A percentile compares a stretch with the other conserved stretches of the same genome.
Conservation (phyloP, 1,140 invertebrate species). For the Whitmania pigra region DNA sequence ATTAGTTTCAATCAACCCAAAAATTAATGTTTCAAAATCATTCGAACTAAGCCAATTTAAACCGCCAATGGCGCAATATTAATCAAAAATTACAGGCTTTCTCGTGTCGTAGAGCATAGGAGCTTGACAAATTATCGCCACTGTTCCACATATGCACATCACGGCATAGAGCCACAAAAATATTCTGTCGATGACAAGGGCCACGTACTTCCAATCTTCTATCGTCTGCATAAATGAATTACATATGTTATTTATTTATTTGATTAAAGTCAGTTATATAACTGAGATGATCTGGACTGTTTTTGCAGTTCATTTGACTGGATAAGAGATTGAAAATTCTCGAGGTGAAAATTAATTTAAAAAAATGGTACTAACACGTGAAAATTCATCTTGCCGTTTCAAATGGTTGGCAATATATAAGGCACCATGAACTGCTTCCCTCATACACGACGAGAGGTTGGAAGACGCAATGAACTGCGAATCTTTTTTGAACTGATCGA, state of each 20-base stretch:
- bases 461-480: not conserved
- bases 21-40: too few species aligned
- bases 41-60: too few species aligned
- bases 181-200: conserved; percentile 26
- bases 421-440: conserved; percentile 74
- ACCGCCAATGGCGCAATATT: not conserved
- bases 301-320: not conserved
- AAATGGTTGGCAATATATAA: conserved; percentile 88
- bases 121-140: conserved; percentile 21
- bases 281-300: too few species aligned
- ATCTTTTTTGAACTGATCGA: conserved; percentile 1
- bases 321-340: not conserved
- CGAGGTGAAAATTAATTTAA: not conserved
- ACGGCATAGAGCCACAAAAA: conserved; percentile 22
- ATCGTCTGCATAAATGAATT: conserved; percentile 20
- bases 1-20: too few species aligned
- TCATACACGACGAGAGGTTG: conserved; percentile 55
- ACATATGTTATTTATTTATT: too few species aligned
- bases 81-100: conserved; percentile 8
- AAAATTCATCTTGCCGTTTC: conserved; percentile 69
- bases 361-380: conserved; percentile 21
- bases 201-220: conserved; percentile 30
- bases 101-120: conserved; percentile 22
- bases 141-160: conserved; percentile 22
- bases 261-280: too few species aligned